Evolutionary conservation across 64 coral and sea anemone genomes (phyloP).

Genomic region (Dendrophyllia cribrosa): DNA sequence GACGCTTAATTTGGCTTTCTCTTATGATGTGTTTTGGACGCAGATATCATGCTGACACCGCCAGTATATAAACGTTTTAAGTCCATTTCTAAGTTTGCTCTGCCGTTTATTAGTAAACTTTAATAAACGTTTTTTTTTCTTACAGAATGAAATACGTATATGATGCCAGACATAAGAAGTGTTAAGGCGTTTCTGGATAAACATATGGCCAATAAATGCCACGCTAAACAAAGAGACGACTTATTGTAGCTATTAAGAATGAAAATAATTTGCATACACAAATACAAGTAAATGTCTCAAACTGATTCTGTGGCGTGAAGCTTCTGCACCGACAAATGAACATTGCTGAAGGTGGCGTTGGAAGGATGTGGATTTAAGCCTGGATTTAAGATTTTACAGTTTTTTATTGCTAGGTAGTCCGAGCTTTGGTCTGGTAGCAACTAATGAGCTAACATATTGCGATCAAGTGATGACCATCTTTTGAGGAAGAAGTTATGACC

Average conservation of each 20-base stretch:
- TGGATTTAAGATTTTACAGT: too few species aligned
- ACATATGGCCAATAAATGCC: neutral
- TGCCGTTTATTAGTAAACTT: constrained; percentile 6
- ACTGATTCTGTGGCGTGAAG: too few species aligned
- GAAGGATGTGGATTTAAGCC: too few species aligned
- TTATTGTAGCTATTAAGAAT: neutral
- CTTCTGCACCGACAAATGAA: too few species aligned
- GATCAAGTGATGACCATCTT: too few species aligned
- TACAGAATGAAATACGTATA: neutral
- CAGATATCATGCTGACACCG: neutral
- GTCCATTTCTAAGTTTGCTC: neutral
- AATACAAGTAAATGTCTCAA: too few species aligned
- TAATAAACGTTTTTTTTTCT: neutral
- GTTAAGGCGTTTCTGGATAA: neutral
- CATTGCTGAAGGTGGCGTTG: too few species aligned
- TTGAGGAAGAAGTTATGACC: too few species aligned
- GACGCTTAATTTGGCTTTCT: neutral
- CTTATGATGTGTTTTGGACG: neutral
- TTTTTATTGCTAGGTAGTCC: too few species aligned
- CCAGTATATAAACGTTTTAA: constrained; percentile 2
- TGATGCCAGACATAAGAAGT: neutral
- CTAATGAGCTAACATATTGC: too few species aligned
- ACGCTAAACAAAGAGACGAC: neutral
- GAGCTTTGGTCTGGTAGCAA: too few species aligned
- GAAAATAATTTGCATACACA: too few species aligned